Percentiles rank a stretch among this genome's conserved stretches.
phyloP scores from a whole-genome alignment of 2,113 vertebrate genomes.

The Barbus barbus region DNA sequence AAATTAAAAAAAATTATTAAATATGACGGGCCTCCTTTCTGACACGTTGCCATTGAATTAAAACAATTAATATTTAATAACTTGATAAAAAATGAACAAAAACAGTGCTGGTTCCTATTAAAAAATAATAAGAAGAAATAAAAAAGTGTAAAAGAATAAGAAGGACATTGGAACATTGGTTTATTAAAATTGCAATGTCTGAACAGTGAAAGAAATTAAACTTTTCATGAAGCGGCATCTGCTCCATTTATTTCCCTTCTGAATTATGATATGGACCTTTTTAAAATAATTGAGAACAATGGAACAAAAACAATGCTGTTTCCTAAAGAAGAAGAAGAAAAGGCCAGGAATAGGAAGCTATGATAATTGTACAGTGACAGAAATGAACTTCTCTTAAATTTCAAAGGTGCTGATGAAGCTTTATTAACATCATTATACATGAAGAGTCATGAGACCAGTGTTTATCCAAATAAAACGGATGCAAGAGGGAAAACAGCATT shows the following conservation, averaged over 20 bases:
- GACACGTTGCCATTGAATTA: too few species aligned
- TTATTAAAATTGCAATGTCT: background rate
- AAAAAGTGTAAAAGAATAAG: too few species aligned
- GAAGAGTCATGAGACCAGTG: background rate
- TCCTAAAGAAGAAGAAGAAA: background rate
- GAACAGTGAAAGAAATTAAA: background rate
- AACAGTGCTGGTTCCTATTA: too few species aligned
- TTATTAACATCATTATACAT: background rate
- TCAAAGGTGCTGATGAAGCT: background rate
- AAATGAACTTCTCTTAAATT: background rate
- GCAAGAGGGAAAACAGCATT: background rate
- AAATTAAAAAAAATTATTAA: too few species aligned
- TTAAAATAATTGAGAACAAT: background rate
- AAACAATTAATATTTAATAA: too few species aligned
- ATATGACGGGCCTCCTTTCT: too few species aligned
- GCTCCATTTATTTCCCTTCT: too few species aligned
- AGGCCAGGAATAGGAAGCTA: background rate
- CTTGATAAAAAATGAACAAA: too few species aligned
- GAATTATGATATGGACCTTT: background rate
- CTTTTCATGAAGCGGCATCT: background rate
- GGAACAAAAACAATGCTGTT: background rate
- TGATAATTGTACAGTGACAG: background rate
- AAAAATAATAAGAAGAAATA: too few species aligned
- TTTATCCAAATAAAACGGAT: background rate
- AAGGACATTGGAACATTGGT: background rate